Base-by-base conservation (phyloP, 2,113 vertebrate species). In the Pimephales promelas region DNA sequence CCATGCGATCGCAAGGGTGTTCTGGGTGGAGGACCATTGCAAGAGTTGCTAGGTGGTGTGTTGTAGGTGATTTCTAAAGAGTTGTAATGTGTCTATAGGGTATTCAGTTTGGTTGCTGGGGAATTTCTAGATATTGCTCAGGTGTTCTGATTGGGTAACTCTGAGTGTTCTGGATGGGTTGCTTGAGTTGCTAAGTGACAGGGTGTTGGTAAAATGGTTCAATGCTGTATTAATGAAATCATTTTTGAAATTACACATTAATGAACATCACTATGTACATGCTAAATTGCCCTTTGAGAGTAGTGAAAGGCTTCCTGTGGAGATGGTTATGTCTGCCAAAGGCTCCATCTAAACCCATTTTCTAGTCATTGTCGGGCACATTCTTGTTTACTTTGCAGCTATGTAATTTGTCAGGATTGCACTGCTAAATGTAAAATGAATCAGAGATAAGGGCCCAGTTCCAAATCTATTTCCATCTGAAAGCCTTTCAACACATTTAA, bases 401-500 rank as follows among this genome's bases (percentile, higher is more conserved):
- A 45, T 10, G 34, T 36, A 8, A 28, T n/a, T 47, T 47, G 40
- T 64, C 77, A 64, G 18, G 3, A 62, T 28, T 59, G 59, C 40
- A 3, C 14, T 26, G 9, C 14, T 61, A 43, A 77, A 78, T 59
- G 10, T 56, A 22, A 40, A 77, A 59, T 24, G 20, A 79, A 45
- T 79, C 24, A 47, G 62, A 49, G 59, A 49, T 10, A 18, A 79
- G 40, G 77, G 77, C 77, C 1, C 36, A 64, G 16, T 79, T 79
- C 40, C 77, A 79, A 64, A 64, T n/a, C 40, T 49, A 16, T 79
- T 64, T 79, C 24, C n/a, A 45, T 64, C 14, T 47, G 18, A 64
- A 79, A 79, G 40, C 77, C 77, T 79, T 79, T 64, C 43, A 61
- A 79, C 57, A 16, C 40, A 62, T 28, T 79, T 79, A 47, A 20